phyloP scores from a whole-genome alignment of 2,888 invertebrate species.

The Lepidocyrtinus sp. region DNA sequence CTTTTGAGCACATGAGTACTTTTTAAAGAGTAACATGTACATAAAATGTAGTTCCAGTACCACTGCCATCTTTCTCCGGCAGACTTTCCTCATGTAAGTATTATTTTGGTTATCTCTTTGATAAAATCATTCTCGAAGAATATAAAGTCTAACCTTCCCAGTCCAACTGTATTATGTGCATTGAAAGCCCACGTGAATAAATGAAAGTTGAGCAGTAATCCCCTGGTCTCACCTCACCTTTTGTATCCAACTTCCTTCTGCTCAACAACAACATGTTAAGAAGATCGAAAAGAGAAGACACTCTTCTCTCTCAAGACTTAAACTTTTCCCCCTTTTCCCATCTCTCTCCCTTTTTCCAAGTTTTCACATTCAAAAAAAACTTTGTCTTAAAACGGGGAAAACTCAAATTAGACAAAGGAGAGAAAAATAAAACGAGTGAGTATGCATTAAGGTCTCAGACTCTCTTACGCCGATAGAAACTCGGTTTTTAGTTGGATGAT shows the following conservation, averaged over 20 bases:
- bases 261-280: background rate
- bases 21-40: background rate
- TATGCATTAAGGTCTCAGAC: background rate
- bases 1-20: slow-evolving; percentile 38
- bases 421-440: background rate
- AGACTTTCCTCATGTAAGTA: slow-evolving; percentile 16
- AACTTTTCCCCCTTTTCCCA: background rate
- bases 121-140: slow-evolving; percentile 47
- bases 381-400: slow-evolving; percentile 28
- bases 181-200: slow-evolving; percentile 49
- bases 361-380: slow-evolving; percentile 52
- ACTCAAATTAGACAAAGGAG: slow-evolving; percentile 10
- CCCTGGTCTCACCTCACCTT: slow-evolving; percentile 55
- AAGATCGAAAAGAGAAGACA: background rate
- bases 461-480: background rate
- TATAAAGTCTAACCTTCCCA: background rate
- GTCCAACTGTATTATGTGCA: background rate
- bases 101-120: slow-evolving; percentile 48
- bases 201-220: slow-evolving; percentile 57
- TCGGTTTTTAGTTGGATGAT: slow-evolving; percentile 41
- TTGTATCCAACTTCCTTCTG: slow-evolving; percentile 44
- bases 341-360: slow-evolving; percentile 21
- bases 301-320: background rate
- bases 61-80: background rate
- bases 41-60: background rate